Percentiles rank a stretch among this genome's conserved stretches.
Conservation (phyloP, 2,113 vertebrate species). For the Rhinolophus sinicus region DNA sequence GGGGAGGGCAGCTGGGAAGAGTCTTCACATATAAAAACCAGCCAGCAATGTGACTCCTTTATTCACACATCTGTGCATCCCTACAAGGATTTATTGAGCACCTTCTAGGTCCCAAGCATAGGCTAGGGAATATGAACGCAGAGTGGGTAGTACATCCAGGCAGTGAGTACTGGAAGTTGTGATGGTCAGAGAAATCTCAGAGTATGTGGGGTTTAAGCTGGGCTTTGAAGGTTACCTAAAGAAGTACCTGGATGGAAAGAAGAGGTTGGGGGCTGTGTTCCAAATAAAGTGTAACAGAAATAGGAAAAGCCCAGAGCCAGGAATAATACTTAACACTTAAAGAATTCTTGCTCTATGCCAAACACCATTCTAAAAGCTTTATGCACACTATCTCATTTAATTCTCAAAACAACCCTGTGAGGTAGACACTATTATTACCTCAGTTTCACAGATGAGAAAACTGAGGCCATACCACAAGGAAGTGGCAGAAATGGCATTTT, state of each 20-base stretch:
- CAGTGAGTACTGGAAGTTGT: background rate
- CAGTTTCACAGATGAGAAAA: background rate
- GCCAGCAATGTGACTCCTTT: background rate
- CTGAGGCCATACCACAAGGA: background rate
- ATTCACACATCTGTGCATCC: slow-evolving; percentile 1
- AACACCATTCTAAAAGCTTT: slow-evolving; percentile 4
- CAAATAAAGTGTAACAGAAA: slow-evolving; percentile 37
- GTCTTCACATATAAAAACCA: background rate
- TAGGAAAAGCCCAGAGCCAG: background rate
- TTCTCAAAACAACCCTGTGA: background rate
- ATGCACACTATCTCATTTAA: background rate
- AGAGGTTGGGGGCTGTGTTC: background rate
- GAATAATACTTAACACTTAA: slow-evolving; percentile 13
- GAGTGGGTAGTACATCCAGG: background rate
- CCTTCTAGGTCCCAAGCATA: background rate
- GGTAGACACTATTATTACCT: background rate
- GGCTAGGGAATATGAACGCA: background rate
- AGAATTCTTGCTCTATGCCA: slow-evolving; percentile 11
- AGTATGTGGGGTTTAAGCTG: background rate
- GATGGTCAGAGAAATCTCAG: slow-evolving; percentile 2
- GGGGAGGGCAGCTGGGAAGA: background rate
- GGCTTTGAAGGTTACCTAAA: background rate
- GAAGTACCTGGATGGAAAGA: background rate
- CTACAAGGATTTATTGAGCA: background rate
- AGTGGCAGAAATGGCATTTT: background rate